phyloP scores from a whole-genome alignment of 2,797 vertebrate genomes.

The Aphelocoma californica region DNA sequence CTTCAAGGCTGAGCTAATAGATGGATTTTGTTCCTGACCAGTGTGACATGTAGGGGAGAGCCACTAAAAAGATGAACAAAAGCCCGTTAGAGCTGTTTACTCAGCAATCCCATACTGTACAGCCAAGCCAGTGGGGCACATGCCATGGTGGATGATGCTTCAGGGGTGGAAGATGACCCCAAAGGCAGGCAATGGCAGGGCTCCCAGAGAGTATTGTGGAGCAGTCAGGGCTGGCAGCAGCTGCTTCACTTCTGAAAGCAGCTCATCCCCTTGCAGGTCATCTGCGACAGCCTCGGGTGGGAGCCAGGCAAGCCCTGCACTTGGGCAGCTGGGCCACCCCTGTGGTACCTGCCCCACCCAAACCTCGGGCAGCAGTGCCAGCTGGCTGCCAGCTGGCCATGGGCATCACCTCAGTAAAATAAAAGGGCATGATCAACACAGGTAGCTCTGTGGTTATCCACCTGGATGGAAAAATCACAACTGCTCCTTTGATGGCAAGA shows the following conservation, averaged over 20 bases:
- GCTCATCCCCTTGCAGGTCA: background rate
- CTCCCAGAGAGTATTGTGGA: background rate
- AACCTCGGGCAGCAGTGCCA: background rate
- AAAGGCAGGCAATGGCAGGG: background rate
- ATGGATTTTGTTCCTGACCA: background rate
- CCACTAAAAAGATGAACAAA: background rate
- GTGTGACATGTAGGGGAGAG: background rate
- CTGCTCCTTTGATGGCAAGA: background rate
- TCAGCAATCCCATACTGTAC: rapidly evolving
- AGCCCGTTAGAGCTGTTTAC: background rate
- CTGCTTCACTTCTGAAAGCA: background rate
- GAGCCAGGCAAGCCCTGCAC: background rate
- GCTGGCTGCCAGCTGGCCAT: background rate
- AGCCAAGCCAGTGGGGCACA: background rate
- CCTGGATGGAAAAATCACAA: background rate
- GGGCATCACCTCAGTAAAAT: background rate
- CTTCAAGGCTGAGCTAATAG: background rate
- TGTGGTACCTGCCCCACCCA: background rate
- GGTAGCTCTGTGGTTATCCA: background rate
- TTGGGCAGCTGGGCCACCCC: background rate
- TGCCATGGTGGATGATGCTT: background rate
- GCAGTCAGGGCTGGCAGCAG: background rate
- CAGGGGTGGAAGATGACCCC: background rate
- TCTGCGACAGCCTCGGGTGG: rapidly evolving
- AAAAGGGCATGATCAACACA: background rate